Conservation (phyloP, 2,888 invertebrate species). For the Exocentrus adspersus region DNA sequence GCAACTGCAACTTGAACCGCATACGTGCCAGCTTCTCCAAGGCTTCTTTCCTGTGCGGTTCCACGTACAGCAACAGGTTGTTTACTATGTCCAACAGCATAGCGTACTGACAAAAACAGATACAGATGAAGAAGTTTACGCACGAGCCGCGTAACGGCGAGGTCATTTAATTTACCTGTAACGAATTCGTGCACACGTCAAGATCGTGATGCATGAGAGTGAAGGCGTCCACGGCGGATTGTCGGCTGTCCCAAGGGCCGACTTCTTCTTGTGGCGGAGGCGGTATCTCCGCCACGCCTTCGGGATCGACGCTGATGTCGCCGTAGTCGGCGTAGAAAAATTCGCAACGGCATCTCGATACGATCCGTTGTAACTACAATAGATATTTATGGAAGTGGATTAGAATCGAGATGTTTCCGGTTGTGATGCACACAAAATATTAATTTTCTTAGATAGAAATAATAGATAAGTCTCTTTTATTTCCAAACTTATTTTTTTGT, state of each 20-base stretch:
- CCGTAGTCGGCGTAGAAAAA: constrained; percentile 97
- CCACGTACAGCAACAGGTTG: constrained; percentile 94
- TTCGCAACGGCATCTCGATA: constrained; percentile 97
- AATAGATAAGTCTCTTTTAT: no score
- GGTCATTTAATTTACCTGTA: constrained; percentile 68
- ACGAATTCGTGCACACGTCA: constrained; percentile 95
- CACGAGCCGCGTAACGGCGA: background rate
- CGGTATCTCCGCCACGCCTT: constrained; percentile 74
- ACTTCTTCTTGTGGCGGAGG: constrained; percentile 75
- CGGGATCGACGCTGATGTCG: constrained; percentile 78
- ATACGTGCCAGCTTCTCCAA: constrained; percentile 89
- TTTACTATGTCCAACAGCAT: constrained; percentile 98
- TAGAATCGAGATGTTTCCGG: no score
- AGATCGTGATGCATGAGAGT: constrained; percentile 98
- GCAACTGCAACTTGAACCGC: constrained; percentile 93
- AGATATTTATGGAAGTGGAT: no score
- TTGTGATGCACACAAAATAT: no score
- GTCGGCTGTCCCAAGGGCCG: constrained; percentile 81
- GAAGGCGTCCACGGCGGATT: constrained; percentile 94
- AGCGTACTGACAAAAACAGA: constrained; percentile 91
- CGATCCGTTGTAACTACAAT: constrained; percentile 89
- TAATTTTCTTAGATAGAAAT: no score
- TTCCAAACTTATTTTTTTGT: no score
- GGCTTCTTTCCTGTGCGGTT: constrained; percentile 93
- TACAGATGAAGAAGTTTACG: constrained; percentile 29